phyloP scores from a whole-genome alignment of 1,140 invertebrate species.

The Tachypleus tridentatus region DNA sequence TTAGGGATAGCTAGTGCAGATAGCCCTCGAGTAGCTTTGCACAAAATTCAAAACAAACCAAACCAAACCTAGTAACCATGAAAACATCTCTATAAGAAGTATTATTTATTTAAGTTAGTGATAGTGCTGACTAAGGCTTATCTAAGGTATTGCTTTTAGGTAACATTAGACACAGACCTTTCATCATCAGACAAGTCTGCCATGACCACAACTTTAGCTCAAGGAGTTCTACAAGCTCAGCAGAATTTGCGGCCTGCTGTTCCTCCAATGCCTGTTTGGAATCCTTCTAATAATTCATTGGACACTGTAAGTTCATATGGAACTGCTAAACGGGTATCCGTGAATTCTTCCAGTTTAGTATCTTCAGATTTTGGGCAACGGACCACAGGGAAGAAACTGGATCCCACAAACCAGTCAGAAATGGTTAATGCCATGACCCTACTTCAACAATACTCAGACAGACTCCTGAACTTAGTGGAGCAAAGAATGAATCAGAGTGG shows the following conservation, averaged over 20 bases:
- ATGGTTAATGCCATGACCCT: constrained; percentile 38
- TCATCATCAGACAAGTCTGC: constrained; percentile 17
- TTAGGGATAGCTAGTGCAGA: constrained; percentile 20
- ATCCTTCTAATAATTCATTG: background rate
- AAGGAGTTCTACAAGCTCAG: constrained; percentile 23
- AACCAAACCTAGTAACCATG: too few relatives aligned
- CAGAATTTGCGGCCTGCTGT: constrained; percentile 22
- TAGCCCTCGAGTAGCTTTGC: constrained; percentile 19
- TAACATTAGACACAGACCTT: constrained; percentile 24
- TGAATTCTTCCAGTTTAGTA: constrained; percentile 6
- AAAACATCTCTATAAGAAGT: too few relatives aligned
- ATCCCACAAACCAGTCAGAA: constrained; percentile 26
- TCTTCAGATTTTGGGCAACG: background rate
- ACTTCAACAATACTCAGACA: constrained; percentile 52
- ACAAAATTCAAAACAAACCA: constrained; percentile 3
- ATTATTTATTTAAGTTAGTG: too few relatives aligned
- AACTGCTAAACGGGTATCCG: background rate
- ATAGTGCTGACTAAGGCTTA: background rate
- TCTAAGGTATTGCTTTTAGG: constrained; percentile 9
- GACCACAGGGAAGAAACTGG: background rate
- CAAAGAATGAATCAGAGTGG: constrained; percentile 40
- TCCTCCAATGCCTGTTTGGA: constrained; percentile 9
- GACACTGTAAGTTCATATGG: background rate
- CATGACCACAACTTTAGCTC: constrained; percentile 20
- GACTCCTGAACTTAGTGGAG: constrained; percentile 47